These are phyloP conservation scores for Daphoenositta chrysoptera DNA, from an alignment of 2,113 vertebrate genomes.

Conservation along the genomic window DNA sequence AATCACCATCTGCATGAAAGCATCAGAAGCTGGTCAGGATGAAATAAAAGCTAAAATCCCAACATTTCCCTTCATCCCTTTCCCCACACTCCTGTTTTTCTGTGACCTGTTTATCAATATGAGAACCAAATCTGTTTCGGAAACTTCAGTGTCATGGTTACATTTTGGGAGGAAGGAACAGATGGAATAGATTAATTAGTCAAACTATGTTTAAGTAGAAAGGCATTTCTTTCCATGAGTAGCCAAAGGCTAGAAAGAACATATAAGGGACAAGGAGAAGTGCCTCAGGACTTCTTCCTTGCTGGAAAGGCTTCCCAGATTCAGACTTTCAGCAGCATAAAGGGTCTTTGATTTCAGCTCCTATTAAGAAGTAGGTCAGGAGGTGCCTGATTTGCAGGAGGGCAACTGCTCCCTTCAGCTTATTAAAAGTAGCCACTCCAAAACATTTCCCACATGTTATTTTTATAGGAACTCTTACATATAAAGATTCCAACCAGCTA, in stretches of 20 bases:
- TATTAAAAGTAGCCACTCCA: slow-evolving; percentile 11
- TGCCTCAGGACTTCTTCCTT: slow-evolving; percentile 49
- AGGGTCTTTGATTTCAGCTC: slow-evolving; percentile 72
- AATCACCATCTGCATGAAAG: neutral
- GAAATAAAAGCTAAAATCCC: slow-evolving; percentile 16
- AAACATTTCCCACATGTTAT: neutral
- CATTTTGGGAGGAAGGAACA: slow-evolving; percentile 77
- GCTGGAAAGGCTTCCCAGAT: slow-evolving; percentile 33
- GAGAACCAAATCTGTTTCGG: slow-evolving; percentile 76
- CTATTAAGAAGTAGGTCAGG: slow-evolving; percentile 36
- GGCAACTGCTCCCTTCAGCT: neutral
- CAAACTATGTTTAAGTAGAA: slow-evolving; percentile 82
- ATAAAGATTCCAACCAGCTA: neutral
- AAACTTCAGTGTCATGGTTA: slow-evolving; percentile 80
- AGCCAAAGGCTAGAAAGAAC: slow-evolving; percentile 74
- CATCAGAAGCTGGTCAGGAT: neutral
- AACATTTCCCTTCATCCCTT: neutral
- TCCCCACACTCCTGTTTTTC: slow-evolving; percentile 11
- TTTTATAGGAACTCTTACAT: neutral
- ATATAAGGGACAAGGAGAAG: slow-evolving; percentile 51
- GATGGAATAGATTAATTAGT: slow-evolving; percentile 89
- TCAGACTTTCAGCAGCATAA: slow-evolving; percentile 72
- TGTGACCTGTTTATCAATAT: slow-evolving; percentile 76
- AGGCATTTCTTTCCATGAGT: slow-evolving; percentile 85
- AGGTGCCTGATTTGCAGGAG: neutral